phyloP scores from a whole-genome alignment of 2,113 vertebrate species.

The Cervus canadensis region DNA sequence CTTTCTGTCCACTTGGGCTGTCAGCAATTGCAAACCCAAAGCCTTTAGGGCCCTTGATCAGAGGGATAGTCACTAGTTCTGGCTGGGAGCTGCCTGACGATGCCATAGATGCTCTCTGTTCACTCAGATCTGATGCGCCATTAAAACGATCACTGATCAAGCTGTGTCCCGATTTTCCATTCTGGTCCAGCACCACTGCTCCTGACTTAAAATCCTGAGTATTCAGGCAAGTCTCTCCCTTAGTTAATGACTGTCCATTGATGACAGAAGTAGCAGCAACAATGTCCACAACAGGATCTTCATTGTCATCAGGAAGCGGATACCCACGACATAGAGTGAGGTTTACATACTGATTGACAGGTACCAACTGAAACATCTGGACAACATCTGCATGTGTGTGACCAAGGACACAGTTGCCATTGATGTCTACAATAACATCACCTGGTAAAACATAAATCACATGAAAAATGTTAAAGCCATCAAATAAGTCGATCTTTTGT shows the following conservation, averaged over 20 bases:
- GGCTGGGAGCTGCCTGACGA: conserved; percentile 89
- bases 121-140: conserved; percentile 78
- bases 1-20: conserved; percentile 95
- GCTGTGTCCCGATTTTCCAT: conserved; percentile 78
- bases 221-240: conserved; percentile 79
- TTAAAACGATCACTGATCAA: conserved; percentile 85
- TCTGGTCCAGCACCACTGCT: conserved; percentile 81
- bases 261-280: conserved; percentile 85
- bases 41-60: conserved; percentile 95
- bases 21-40: conserved; percentile 98
- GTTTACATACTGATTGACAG: conserved; percentile 94
- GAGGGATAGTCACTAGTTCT: conserved; percentile 91
- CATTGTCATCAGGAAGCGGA: conserved; percentile 92
- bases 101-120: conserved; percentile 84
- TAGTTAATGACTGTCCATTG: conserved; percentile 81
- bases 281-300: conserved; percentile 83
- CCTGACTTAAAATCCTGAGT: conserved; percentile 84
- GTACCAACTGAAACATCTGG: conserved; percentile 97
- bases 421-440: conserved; percentile 98
- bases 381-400: conserved; percentile 98
- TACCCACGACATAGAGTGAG: conserved; percentile 97
- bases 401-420: conserved; percentile 92
- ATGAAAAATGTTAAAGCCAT: conserved; percentile 12
- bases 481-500: background rate
- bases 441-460: conserved; percentile 81